A percentile compares a stretch with the other conserved stretches of the same genome.
Evolutionary conservation across 2,888 invertebrate genomes (phyloP).

Genomic region (Meganola albula): DNA sequence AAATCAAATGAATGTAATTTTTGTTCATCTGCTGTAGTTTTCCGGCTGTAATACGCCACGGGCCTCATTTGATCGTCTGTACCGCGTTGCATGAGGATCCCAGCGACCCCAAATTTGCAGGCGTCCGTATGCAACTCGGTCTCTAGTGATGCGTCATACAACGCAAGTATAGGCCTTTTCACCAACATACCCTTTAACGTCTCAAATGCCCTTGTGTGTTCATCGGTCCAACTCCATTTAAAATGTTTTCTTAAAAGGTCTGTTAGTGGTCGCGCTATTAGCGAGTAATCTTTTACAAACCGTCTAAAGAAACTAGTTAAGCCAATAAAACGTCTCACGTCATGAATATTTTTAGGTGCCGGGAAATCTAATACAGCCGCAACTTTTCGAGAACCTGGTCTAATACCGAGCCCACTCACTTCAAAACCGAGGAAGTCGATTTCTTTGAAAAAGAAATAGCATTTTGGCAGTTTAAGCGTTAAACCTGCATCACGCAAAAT

Average conservation of each 20-base stretch:
- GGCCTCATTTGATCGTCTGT: background rate
- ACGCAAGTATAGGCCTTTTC: background rate
- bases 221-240: conserved; percentile 6
- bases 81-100: background rate
- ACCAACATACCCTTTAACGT: conserved; percentile 1
- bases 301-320: conserved; percentile 1
- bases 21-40: conserved; percentile 17
- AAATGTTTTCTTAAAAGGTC: conserved; percentile 3
- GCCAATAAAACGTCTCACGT: background rate
- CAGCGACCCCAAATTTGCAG: background rate
- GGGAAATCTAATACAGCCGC: background rate
- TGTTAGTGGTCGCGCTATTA: conserved; percentile 8
- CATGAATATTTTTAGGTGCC: background rate
- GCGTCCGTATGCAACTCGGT: conserved; percentile 1
- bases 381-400: background rate
- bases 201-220: conserved; percentile 5
- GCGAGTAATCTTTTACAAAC: background rate
- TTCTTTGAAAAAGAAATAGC: background rate
- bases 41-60: conserved; percentile 17
- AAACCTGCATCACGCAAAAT: background rate
- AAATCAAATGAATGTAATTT: conserved; percentile 16
- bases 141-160: background rate
- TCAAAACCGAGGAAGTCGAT: background rate
- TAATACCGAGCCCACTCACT: background rate
- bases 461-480: background rate